phyloP scores from a whole-genome alignment of 1,140 invertebrate species.

The Batillaria attramentaria region DNA sequence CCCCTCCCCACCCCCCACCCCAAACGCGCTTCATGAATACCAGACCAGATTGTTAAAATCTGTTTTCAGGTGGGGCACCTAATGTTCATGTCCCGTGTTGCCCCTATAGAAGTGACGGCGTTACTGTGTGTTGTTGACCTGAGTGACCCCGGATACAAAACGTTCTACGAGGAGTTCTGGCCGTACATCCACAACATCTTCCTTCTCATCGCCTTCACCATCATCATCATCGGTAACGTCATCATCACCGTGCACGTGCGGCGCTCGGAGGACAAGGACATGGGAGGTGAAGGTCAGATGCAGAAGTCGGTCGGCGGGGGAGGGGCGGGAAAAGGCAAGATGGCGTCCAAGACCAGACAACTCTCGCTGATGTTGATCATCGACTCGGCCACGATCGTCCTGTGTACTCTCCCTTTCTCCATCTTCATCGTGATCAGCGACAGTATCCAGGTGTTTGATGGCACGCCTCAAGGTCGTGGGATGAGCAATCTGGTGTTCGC shows the following conservation, averaged over 20 bases:
- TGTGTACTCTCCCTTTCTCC: conserved; percentile 58
- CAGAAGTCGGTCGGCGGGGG: conserved; percentile 3
- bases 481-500: conserved; percentile 48
- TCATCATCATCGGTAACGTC: conserved; percentile 62
- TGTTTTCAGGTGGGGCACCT: conserved; percentile 41
- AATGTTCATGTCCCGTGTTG: conserved; percentile 50
- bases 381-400: conserved; percentile 56
- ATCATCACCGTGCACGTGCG: conserved; percentile 54
- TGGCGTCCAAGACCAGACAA: conserved; percentile 41
- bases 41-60: background rate
- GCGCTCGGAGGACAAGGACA: conserved; percentile 37
- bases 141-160: conserved; percentile 18
- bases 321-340: background rate
- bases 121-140: conserved; percentile 51
- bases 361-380: conserved; percentile 57
- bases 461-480: conserved; percentile 21
- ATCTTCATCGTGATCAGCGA: conserved; percentile 41
- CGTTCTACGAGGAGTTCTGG: conserved; percentile 49
- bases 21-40: too few species aligned
- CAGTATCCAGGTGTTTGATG: conserved; percentile 28
- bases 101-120: conserved; percentile 34
- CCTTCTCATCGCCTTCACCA: conserved; percentile 49
- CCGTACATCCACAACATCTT: conserved; percentile 58
- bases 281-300: background rate
- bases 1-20: too few species aligned